Evolutionary conservation across 2,797 vertebrate species (phyloP), one percentile per base, ranked within the genome.

Genomic region (Myotis vivesi): DNA sequence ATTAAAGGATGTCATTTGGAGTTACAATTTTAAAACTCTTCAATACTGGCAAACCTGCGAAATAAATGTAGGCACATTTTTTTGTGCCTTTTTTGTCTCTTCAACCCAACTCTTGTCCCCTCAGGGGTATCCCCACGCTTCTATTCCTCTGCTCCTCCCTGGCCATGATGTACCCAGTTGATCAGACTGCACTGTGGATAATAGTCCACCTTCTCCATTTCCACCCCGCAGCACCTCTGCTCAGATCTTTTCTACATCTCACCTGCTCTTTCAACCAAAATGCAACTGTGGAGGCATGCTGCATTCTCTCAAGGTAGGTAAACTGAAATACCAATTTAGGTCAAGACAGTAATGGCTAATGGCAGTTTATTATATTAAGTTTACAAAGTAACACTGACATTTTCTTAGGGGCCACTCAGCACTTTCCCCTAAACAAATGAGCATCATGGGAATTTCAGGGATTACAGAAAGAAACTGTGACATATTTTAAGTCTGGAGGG

Each of bases 401-500:
- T 89, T 81, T 80, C 82, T 86, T 73, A 88, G 11, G 16, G 38
- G 53, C n/a, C 75, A 30, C 15, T 86, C 10, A 55, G n/a, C 55
- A 66, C 30, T 90, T 82, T 82, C 36, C 44, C 15, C 38, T 86
- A 91, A 88, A 79, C 64, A 86, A 80, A 94, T 76, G 25, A 92
- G 38, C 64, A 90, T 77, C 1, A 44, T 8, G 59, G 46, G 76
- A 73, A 83, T 44, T 85, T 76, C 66, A 57, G 66, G 69, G 81
- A 71, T 8, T 57, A 19, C 44, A 53, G 51, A 94, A 95, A 94
- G 25, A 38, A 89, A 72, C 3, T 53, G 2, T 79, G n/a, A 73
- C 28, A 41, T 80, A 79, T 55, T 66, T 71, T 33, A 84, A 85
- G 28, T 87, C 19, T 72, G 41, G 12, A 62, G 41, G n/a, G 6